Conservation (phyloP, 2,113 vertebrate genomes). For the Cacatua alba region DNA sequence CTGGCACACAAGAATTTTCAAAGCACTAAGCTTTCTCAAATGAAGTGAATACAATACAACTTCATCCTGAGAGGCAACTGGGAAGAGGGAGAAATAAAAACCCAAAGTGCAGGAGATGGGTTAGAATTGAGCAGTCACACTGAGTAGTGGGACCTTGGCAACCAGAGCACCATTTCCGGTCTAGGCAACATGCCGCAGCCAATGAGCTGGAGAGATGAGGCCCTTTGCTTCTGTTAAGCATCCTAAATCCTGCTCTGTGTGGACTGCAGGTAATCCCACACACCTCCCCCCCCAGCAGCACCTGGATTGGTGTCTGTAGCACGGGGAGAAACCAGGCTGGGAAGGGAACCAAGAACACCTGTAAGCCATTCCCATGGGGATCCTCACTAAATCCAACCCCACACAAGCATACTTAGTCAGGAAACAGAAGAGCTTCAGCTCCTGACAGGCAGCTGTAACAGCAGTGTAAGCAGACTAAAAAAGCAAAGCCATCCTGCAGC, state of each 20-base stretch:
- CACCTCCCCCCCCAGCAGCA: neutral
- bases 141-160: neutral
- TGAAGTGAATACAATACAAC: neutral
- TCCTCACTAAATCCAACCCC: neutral
- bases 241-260: neutral
- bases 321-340: neutral
- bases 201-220: neutral
- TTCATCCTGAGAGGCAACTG: neutral
- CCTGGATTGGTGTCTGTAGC: neutral
- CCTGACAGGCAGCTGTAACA: neutral
- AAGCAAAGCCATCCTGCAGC: neutral
- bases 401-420: neutral
- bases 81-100: neutral
- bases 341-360: neutral
- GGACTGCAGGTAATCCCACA: neutral
- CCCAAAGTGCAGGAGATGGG: neutral
- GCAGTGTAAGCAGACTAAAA: neutral
- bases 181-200: accelerated
- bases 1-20: neutral
- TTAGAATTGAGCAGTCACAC: neutral
- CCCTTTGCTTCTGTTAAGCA: neutral
- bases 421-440: neutral
- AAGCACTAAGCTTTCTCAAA: neutral
- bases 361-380: neutral
- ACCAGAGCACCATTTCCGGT: neutral